Conservation (phyloP, 2,797 vertebrate species). For the Philypnodon macrostomus region DNA sequence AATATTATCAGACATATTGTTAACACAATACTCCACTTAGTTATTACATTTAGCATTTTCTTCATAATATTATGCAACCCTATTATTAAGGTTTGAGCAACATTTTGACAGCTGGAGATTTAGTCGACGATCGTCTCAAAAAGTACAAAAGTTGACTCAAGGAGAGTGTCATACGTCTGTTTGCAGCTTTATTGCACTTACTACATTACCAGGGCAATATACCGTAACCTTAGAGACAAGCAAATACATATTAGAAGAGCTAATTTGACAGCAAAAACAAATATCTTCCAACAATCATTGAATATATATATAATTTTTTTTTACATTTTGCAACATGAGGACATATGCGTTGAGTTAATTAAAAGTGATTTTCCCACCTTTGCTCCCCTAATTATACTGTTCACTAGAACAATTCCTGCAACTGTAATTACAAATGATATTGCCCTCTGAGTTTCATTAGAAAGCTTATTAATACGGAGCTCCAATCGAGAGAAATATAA, state of each 20-base stretch:
- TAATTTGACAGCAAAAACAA: constrained; percentile 47
- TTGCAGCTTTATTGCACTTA: constrained; percentile 6
- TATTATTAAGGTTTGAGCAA: too few species aligned
- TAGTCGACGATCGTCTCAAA: too few species aligned
- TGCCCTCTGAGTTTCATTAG: constrained; percentile 71
- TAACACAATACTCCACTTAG: too few species aligned
- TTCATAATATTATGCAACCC: too few species aligned
- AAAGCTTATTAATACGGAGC: constrained; percentile 60
- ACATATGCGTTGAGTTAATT: constrained; percentile 63
- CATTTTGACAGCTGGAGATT: constrained; percentile 11
- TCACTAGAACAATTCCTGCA: constrained; percentile 43
- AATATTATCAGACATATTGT: too few species aligned
- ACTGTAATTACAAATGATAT: constrained; percentile 70
- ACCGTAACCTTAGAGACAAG: constrained; percentile 21
- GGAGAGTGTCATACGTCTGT: too few species aligned
- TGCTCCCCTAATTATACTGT: constrained; percentile 60
- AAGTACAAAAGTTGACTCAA: too few species aligned
- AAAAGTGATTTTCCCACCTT: constrained; percentile 59
- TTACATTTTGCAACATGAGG: constrained; percentile 45
- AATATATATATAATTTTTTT: constrained; percentile 46
- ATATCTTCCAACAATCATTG: constrained; percentile 21
- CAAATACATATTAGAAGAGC: constrained; percentile 28
- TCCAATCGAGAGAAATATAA: constrained; percentile 47
- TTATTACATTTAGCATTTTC: too few species aligned
- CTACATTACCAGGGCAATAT: constrained; percentile 17